Conservation (phyloP, 2,888 invertebrate genomes). For the Cataglyphis altisquamis region DNA sequence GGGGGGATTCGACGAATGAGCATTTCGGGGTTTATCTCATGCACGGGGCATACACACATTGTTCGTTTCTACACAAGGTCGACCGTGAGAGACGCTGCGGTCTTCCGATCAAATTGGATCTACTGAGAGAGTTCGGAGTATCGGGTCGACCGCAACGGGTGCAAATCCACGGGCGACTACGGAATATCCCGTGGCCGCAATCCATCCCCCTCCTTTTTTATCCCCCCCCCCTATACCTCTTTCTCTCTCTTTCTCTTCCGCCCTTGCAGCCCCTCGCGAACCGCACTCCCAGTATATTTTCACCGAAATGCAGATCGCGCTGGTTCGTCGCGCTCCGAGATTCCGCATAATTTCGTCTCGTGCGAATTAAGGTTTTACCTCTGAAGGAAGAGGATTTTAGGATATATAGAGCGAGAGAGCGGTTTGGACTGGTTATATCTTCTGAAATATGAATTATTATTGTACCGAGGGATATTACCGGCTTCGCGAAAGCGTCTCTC, state of each 20-base stretch:
- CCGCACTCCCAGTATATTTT: conserved; percentile 59
- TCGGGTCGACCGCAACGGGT: conserved; percentile 75
- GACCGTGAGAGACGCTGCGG: conserved; percentile 76
- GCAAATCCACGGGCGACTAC: conserved; percentile 76
- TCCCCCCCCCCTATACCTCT: conserved; percentile 59
- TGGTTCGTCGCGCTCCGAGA: conserved; percentile 64
- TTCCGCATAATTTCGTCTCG: conserved; percentile 70
- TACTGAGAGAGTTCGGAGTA: conserved; percentile 78
- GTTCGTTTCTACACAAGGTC: conserved; percentile 73
- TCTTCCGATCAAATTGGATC: conserved; percentile 84
- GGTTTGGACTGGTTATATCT: not conserved
- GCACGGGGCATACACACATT: conserved; percentile 73
- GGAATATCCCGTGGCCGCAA: conserved; percentile 74
- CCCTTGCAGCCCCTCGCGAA: conserved; percentile 36
- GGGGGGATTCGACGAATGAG: conserved; percentile 17
- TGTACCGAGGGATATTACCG: conserved; percentile 10
- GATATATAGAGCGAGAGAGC: conserved; percentile 18
- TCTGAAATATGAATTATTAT: conserved; percentile 42
- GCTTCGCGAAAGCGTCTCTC: not conserved
- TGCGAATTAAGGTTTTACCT: conserved; percentile 48
- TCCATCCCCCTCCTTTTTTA: conserved; percentile 53
- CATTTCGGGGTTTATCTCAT: conserved; percentile 59
- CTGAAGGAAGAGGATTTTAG: conserved; percentile 30
- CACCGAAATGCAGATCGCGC: conserved; percentile 70
- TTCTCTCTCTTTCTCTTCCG: conserved; percentile 40